These are phyloP conservation scores for Podarcis raffonei DNA, from an alignment of 2,113 vertebrate species.

Conservation along the genomic window DNA sequence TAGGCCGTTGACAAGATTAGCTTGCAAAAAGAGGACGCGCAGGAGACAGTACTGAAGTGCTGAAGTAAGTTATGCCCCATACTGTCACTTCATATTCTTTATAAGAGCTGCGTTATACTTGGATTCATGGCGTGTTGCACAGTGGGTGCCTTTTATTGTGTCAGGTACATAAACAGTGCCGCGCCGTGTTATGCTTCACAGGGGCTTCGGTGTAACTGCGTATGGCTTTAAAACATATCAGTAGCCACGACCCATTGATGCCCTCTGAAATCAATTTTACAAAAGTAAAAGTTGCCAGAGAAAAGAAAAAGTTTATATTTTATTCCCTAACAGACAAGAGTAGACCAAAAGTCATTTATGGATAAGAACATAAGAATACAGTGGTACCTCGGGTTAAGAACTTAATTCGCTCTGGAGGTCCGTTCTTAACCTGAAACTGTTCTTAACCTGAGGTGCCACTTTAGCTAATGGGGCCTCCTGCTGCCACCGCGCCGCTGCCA, in stretches of 20 bases:
- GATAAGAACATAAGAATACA: neutral
- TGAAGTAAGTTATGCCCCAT: slow-evolving; percentile 68
- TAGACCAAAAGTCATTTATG: slow-evolving; percentile 13
- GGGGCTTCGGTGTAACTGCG: slow-evolving; percentile 73
- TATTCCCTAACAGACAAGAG: slow-evolving; percentile 48
- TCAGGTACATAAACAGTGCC: slow-evolving; percentile 73
- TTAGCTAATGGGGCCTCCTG: too few relatives aligned
- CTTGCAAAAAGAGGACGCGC: slow-evolving; percentile 65
- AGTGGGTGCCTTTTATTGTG: slow-evolving; percentile 57
- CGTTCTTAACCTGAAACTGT: too few relatives aligned
- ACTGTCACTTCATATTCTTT: slow-evolving; percentile 57
- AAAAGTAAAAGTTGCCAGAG: slow-evolving; percentile 57
- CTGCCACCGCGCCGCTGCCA: too few relatives aligned
- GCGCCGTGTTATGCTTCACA: slow-evolving; percentile 67
- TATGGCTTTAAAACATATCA: slow-evolving; percentile 74
- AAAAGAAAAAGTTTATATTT: slow-evolving; percentile 46
- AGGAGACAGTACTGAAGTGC: slow-evolving; percentile 48
- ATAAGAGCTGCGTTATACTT: slow-evolving; percentile 62
- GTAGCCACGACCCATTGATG: slow-evolving; percentile 62
- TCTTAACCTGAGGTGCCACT: too few relatives aligned
- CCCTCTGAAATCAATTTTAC: slow-evolving; percentile 47
- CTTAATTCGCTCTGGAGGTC: too few relatives aligned
- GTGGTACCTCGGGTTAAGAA: too few relatives aligned
- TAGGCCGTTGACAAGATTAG: slow-evolving; percentile 64
- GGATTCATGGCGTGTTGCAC: slow-evolving; percentile 62